These are phyloP conservation scores for Orthosia incerta DNA, from an alignment of 2,888 invertebrate genomes.

Conservation along the genomic window DNA sequence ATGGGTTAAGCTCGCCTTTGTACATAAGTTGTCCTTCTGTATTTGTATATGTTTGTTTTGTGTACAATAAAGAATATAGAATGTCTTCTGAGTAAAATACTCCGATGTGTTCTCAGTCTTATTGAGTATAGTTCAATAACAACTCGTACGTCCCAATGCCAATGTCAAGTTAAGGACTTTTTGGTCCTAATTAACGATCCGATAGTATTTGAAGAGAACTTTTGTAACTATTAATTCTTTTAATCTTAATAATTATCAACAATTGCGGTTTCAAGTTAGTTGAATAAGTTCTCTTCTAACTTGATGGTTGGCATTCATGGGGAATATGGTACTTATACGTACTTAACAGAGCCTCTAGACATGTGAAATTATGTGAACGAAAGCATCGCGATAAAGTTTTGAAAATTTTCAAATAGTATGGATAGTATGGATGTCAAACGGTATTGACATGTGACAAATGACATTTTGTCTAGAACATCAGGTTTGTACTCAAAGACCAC, in stretches of 20 bases:
- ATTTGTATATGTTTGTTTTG: too few relatives aligned
- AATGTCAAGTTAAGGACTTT: conserved; percentile 41
- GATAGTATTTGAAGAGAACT: background rate
- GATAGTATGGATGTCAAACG: too few relatives aligned
- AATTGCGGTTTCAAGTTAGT: background rate
- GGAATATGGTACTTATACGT: too few relatives aligned
- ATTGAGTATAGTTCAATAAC: conserved; percentile 19
- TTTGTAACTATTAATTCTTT: conserved; percentile 3
- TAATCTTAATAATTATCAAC: background rate
- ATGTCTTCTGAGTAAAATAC: background rate
- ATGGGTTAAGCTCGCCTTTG: too few relatives aligned
- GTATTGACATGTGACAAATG: background rate
- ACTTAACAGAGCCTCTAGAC: too few relatives aligned
- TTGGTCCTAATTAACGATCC: conserved; percentile 33
- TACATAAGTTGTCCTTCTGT: too few relatives aligned
- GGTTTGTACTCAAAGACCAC: too few relatives aligned
- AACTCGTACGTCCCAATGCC: conserved; percentile 20
- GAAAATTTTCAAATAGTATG: too few relatives aligned
- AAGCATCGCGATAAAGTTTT: too few relatives aligned
- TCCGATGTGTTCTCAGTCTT: conserved; percentile 15
- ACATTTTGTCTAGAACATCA: too few relatives aligned
- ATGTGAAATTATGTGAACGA: too few relatives aligned
- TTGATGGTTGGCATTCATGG: background rate
- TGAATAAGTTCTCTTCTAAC: background rate
- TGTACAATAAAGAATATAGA: too few relatives aligned